Conservation (phyloP, 2,113 vertebrate species). For the Hiodon alosoides region DNA sequence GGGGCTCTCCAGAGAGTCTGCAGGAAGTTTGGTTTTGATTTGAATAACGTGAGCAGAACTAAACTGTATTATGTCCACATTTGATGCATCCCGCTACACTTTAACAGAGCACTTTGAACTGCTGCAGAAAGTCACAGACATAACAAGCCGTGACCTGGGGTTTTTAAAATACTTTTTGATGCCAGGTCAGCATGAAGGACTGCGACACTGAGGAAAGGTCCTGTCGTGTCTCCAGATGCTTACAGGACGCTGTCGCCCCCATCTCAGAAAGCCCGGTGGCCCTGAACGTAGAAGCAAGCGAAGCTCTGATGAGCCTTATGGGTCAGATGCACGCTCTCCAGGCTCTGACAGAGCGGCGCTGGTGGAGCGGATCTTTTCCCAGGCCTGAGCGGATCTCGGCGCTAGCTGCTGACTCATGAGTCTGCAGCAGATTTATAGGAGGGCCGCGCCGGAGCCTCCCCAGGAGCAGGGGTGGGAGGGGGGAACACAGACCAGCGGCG, state of each 20-base stretch:
- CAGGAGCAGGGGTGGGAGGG: constrained; percentile 18
- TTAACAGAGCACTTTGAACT: background rate
- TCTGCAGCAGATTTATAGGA: constrained; percentile 28
- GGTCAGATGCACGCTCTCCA: too few relatives aligned
- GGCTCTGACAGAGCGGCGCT: constrained; percentile 5
- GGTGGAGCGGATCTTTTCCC: constrained; percentile 10
- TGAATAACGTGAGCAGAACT: constrained; percentile 6
- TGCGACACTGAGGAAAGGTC: too few relatives aligned
- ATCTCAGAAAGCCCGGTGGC: too few relatives aligned
- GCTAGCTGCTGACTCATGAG: too few relatives aligned
- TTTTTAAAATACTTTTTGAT: too few relatives aligned
- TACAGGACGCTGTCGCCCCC: too few relatives aligned
- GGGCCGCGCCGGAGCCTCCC: constrained; percentile 24
- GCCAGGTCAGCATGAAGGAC: too few relatives aligned
- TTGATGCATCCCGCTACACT: background rate
- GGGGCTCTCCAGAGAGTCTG: background rate
- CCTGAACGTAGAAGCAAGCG: too few relatives aligned
- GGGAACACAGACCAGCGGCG: background rate
- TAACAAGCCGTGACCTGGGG: background rate
- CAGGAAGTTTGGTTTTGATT: constrained; percentile 9
- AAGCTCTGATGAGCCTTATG: too few relatives aligned
- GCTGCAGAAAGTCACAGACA: background rate
- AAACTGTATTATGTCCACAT: background rate
- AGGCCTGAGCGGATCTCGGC: constrained; percentile 20
- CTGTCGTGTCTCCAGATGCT: too few relatives aligned